These are phyloP conservation scores for Neogobius melanostomus DNA, from an alignment of 2,113 vertebrate species.

Conservation along the genomic window DNA sequence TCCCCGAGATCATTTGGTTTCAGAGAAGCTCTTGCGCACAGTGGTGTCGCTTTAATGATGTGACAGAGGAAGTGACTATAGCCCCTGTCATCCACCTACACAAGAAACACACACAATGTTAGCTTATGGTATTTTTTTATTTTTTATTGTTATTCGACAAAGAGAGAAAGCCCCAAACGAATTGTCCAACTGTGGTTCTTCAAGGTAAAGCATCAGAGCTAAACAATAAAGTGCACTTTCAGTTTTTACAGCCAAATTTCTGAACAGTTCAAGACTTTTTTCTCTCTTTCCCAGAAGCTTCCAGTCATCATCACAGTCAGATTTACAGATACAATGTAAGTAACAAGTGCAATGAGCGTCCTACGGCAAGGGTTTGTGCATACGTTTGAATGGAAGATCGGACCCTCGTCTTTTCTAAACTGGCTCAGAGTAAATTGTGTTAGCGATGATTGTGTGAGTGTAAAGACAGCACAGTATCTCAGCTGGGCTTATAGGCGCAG, in stretches of 20 bases:
- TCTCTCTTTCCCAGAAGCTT: not conserved
- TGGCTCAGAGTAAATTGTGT: constrained; percentile 17
- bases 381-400: constrained; percentile 67
- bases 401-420: constrained; percentile 17
- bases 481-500: constrained; percentile 15
- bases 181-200: constrained; percentile 43
- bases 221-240: constrained; percentile 74
- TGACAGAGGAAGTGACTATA: not conserved
- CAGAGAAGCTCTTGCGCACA: not conserved
- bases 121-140: constrained; percentile 49
- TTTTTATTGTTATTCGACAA: constrained; percentile 65
- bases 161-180: constrained; percentile 39
- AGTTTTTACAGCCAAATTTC: constrained; percentile 48
- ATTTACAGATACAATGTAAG: constrained; percentile 17
- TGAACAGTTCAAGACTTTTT: not conserved
- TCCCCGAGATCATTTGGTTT: not conserved
- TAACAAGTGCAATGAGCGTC: constrained; percentile 43
- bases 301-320: constrained; percentile 32
- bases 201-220: constrained; percentile 61
- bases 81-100: not conserved
- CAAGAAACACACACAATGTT: constrained; percentile 11
- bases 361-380: constrained; percentile 55
- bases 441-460: constrained; percentile 35
- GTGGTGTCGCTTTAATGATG: not conserved
- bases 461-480: constrained; percentile 47